phyloP scores from a whole-genome alignment of 2,888 invertebrate species.

The Plebejus anna region DNA sequence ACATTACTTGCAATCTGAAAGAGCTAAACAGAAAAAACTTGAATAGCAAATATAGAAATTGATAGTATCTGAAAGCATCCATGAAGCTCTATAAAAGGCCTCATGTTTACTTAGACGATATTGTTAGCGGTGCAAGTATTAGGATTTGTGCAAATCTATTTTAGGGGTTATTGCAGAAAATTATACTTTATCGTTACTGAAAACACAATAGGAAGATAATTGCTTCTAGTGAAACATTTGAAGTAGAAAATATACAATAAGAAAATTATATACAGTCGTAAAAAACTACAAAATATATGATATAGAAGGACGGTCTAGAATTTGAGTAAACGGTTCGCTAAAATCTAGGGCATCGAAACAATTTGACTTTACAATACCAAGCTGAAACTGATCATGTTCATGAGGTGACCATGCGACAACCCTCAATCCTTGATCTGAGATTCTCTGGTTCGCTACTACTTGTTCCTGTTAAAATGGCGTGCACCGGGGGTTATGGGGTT shows the following conservation, averaged over 20 bases:
- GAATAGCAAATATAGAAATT: background rate
- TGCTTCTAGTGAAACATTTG: background rate
- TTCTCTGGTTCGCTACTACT: constrained; percentile 11
- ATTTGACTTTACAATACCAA: constrained; percentile 11
- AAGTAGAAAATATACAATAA: background rate
- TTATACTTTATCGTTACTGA: background rate
- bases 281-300: background rate
- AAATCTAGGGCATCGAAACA: constrained; percentile 26
- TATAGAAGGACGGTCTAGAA: background rate
- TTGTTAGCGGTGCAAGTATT: constrained; percentile 9
- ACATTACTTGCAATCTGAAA: background rate
- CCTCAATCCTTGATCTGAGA: constrained; percentile 26
- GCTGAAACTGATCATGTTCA: constrained; percentile 20
- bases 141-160: constrained; percentile 15
- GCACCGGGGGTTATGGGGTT: constrained; percentile 16
- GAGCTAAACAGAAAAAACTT: background rate
- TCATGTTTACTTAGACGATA: background rate
- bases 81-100: background rate
- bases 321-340: background rate
- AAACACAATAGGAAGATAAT: background rate
- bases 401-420: constrained; percentile 23
- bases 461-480: constrained; percentile 27
- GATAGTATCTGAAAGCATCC: background rate
- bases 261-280: constrained; percentile 9
- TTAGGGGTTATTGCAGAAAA: background rate